phyloP scores from a whole-genome alignment of 2,797 vertebrate species.

The Okamejei kenojei region DNA sequence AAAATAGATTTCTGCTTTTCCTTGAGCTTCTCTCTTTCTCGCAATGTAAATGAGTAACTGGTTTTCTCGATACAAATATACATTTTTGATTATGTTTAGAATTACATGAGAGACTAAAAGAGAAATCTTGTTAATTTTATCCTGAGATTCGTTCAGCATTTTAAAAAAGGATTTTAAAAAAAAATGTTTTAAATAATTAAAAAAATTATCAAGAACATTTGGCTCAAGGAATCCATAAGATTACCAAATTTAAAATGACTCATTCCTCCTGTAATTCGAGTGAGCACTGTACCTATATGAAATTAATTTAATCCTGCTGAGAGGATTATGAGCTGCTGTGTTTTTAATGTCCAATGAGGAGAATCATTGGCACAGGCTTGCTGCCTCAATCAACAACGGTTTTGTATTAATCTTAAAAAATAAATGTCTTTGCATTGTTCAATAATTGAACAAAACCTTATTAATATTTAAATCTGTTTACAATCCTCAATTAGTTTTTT shows the following conservation, averaged over 20 bases:
- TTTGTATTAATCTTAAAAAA: not conserved
- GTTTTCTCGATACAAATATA: not conserved
- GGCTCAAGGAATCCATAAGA: not conserved
- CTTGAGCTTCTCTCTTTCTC: not conserved
- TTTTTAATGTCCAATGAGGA: not conserved
- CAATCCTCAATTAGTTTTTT: not conserved
- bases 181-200: not conserved
- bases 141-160: not conserved
- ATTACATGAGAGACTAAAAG: not conserved
- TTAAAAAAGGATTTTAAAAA: not conserved
- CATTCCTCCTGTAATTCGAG: not conserved
- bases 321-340: slow-evolving; percentile 1
- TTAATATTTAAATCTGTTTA: not conserved
- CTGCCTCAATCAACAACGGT: not conserved
- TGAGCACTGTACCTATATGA: not conserved
- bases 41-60: not conserved
- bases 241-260: not conserved
- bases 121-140: not conserved
- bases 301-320: not conserved
- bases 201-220: slow-evolving; percentile 1
- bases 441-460: not conserved
- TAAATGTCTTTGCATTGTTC: not conserved
- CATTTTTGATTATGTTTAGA: not conserved
- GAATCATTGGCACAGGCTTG: not conserved
- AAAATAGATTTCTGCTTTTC: not conserved